A percentile compares a stretch with the other conserved stretches of the same genome.
Conservation (phyloP, 2,888 invertebrate species). For the Scelioninae gen. 1 region DNA sequence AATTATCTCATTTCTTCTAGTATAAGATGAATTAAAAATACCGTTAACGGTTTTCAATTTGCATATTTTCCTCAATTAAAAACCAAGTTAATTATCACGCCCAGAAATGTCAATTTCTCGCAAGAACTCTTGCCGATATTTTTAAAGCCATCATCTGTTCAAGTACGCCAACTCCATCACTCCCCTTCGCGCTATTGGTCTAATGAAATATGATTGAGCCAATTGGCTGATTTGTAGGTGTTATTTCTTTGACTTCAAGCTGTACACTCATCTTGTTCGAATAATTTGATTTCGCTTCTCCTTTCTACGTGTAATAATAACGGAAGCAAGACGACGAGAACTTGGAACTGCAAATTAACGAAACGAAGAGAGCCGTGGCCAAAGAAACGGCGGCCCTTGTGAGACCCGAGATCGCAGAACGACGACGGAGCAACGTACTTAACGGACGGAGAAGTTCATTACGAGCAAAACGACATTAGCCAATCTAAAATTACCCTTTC, state of each 20-base stretch:
- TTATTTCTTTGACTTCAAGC: conserved; percentile 54
- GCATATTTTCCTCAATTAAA: neutral
- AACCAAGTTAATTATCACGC: neutral
- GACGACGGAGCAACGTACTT: conserved; percentile 83
- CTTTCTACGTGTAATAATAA: conserved; percentile 57
- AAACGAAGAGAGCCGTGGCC: conserved; percentile 61
- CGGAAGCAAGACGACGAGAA: conserved; percentile 56
- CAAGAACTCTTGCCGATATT: neutral
- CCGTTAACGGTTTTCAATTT: neutral
- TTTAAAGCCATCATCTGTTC: neutral
- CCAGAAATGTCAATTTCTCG: neutral
- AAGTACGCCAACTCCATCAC: neutral
- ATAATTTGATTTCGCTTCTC: conserved; percentile 58
- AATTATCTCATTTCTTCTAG: too few species aligned
- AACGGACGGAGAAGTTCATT: conserved; percentile 84
- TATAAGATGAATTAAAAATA: too few species aligned
- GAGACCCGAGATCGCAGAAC: conserved; percentile 55
- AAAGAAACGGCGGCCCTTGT: conserved; percentile 64
- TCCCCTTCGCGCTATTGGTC: conserved; percentile 14
- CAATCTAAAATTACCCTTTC: conserved; percentile 83
- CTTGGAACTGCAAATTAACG: conserved; percentile 53
- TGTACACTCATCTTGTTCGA: conserved; percentile 53
- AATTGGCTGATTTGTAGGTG: conserved; percentile 57
- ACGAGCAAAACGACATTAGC: conserved; percentile 84
- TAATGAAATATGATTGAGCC: conserved; percentile 54